phyloP scores from a whole-genome alignment of 1,140 invertebrate species.

The Drosophila kikkawai region DNA sequence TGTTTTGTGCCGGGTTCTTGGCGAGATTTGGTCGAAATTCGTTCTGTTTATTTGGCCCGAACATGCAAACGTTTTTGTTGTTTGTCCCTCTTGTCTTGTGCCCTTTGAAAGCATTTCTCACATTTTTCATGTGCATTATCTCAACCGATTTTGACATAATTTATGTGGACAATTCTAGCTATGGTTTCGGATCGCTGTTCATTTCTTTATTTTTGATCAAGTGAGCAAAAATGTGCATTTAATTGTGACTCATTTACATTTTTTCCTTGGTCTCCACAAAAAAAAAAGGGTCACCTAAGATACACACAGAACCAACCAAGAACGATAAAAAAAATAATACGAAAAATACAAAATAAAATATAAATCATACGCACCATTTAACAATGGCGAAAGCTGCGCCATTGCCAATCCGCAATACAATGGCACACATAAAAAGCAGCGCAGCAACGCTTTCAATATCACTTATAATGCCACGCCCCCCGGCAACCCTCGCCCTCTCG shows the following conservation, averaged over 20 bases:
- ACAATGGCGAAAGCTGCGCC: slow-evolving; percentile 67
- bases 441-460: slow-evolving; percentile 76
- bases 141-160: slow-evolving; percentile 64
- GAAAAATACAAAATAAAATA: slow-evolving; percentile 71
- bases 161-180: slow-evolving; percentile 59
- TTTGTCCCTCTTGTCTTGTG: slow-evolving; percentile 11
- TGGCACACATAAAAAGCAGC: slow-evolving; percentile 69
- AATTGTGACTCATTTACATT: slow-evolving; percentile 64
- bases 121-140: slow-evolving; percentile 79
- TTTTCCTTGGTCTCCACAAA: slow-evolving; percentile 22
- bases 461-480: slow-evolving; percentile 68
- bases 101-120: slow-evolving; percentile 58
- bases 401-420: slow-evolving; percentile 71
- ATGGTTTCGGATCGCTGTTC: slow-evolving; percentile 18
- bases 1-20: slow-evolving; percentile 38
- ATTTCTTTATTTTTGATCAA: slow-evolving; percentile 30
- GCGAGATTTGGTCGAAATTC: slow-evolving; percentile 60
- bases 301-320: slow-evolving; percentile 13
- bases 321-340: slow-evolving; percentile 48
- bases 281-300: slow-evolving; percentile 34
- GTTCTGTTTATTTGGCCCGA: slow-evolving; percentile 74
- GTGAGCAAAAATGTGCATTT: slow-evolving; percentile 59
- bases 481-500: not conserved
- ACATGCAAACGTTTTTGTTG: slow-evolving; percentile 68
- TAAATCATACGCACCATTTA: slow-evolving; percentile 83